Conservation (phyloP, 2,888 invertebrate genomes). For the Cosmorhoe ocellata region DNA sequence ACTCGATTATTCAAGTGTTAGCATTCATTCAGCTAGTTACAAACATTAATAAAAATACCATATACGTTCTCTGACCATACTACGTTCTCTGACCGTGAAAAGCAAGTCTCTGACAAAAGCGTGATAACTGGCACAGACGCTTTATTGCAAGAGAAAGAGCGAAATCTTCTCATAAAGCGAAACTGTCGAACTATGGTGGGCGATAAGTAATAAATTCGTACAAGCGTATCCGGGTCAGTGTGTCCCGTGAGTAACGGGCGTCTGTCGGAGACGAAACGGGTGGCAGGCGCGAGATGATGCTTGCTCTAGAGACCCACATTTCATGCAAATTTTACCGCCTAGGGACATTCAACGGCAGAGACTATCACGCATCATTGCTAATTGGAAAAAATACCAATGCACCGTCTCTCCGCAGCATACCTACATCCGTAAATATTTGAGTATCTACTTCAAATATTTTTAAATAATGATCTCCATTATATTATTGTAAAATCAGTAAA, state of each 20-base stretch:
- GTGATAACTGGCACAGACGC: constrained; percentile 9
- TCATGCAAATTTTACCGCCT: constrained; percentile 52
- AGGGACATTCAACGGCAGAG: constrained; percentile 42
- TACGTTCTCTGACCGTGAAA: no score
- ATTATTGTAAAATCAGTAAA: no score
- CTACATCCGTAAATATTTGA: constrained; percentile 6
- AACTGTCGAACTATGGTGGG: constrained; percentile 39
- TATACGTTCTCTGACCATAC: no score
- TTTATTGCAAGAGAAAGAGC: constrained; percentile 11
- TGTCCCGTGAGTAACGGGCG: constrained; percentile 63
- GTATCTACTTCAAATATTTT: no score
- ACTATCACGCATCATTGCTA: constrained; percentile 45
- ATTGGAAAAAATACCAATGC: constrained; percentile 44
- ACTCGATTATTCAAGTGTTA: constrained; percentile 12
- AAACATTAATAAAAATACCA: no score
- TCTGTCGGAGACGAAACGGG: constrained; percentile 58
- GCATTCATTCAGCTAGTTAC: no score
- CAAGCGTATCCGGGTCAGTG: constrained; percentile 68
- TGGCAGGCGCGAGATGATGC: constrained; percentile 34
- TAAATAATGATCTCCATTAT: no score
- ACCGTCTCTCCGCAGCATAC: background rate
- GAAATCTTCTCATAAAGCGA: constrained; percentile 19
- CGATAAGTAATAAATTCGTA: constrained; percentile 51
- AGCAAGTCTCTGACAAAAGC: constrained; percentile 6
- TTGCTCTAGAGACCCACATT: constrained; percentile 58